Conservation (phyloP, 2,797 vertebrate genomes). For the Poecilia picta region DNA sequence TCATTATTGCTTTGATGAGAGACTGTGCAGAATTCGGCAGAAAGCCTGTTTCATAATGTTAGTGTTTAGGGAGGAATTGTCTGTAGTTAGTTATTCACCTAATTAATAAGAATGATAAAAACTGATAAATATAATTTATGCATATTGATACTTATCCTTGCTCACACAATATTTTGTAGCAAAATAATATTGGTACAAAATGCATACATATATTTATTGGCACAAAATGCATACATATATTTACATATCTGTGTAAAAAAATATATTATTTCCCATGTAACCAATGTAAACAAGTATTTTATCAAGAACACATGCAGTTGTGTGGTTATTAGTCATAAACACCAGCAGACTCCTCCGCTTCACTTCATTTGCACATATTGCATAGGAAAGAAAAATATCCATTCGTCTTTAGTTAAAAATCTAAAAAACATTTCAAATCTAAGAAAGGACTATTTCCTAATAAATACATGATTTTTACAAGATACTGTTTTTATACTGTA, state of each 20-base stretch:
- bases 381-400: background rate
- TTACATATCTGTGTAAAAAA: conserved; percentile 14
- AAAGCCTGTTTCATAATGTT: background rate
- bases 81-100: background rate
- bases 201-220: conserved; percentile 13
- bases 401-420: background rate
- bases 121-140: background rate
- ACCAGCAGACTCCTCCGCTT: background rate
- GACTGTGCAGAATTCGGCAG: background rate
- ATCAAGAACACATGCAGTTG: background rate
- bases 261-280: conserved; percentile 21
- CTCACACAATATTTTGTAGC: conserved; percentile 2
- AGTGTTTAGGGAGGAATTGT: background rate
- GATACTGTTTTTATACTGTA: background rate
- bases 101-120: background rate
- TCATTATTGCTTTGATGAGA: background rate
- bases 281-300: conserved; percentile 8
- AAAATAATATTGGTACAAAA: conserved; percentile 50
- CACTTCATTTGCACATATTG: conserved; percentile 5
- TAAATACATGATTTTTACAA: background rate
- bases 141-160: background rate
- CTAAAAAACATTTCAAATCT: background rate
- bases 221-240: conserved; percentile 6
- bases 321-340: conserved; percentile 1
- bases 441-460: background rate